phyloP scores from a whole-genome alignment of 2,113 vertebrate species.

The Penelope pileata region DNA sequence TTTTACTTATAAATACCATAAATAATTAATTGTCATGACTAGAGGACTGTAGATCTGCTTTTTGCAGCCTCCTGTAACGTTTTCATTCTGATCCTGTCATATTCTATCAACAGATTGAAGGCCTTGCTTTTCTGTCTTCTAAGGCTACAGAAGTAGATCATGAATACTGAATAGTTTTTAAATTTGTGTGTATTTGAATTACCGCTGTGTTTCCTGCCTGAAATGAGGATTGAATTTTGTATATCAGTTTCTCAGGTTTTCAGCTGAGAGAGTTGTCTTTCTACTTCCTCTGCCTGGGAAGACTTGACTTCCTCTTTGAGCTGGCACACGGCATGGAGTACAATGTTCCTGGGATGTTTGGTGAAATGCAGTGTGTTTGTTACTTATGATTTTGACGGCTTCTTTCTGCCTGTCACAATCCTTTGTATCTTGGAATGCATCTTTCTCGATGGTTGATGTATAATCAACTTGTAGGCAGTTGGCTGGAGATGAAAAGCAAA shows the following conservation, averaged over 20 bases:
- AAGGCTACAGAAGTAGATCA: neutral
- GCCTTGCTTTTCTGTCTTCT: neutral
- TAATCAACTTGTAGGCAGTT: neutral
- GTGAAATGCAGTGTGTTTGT: neutral
- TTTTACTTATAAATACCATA: neutral
- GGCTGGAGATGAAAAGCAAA: neutral
- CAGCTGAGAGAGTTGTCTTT: neutral
- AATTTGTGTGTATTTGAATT: neutral
- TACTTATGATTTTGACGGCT: neutral
- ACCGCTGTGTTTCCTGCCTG: neutral
- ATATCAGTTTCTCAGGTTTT: neutral
- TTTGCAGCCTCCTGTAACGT: neutral
- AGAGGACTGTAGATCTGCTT: rapidly evolving
- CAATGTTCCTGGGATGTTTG: neutral
- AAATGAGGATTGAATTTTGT: neutral
- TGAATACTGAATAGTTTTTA: neutral
- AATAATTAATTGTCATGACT: neutral
- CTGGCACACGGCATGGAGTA: neutral
- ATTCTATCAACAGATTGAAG: neutral
- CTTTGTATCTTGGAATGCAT: neutral
- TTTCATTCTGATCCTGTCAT: neutral
- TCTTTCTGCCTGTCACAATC: neutral
- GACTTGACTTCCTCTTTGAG: neutral
- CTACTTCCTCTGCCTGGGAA: neutral
- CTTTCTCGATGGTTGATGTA: neutral